These are phyloP conservation scores for Eurytoma californica DNA, from an alignment of 2,888 invertebrate genomes.

Conservation along the genomic window DNA sequence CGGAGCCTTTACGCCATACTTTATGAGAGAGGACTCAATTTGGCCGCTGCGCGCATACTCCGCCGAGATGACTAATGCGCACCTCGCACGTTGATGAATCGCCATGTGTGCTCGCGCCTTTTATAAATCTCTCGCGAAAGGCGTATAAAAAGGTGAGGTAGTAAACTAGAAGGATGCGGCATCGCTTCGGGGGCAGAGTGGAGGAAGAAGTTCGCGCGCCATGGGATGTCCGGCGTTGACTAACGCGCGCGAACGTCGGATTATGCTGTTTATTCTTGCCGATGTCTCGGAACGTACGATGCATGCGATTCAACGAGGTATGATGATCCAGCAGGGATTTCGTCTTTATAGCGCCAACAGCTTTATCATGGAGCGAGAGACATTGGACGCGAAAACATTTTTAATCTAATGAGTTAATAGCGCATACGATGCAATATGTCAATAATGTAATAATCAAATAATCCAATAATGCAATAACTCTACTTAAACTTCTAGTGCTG, in stretches of 20 bases:
- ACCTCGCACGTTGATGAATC: conserved; percentile 76
- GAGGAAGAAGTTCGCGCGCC: conserved; percentile 16
- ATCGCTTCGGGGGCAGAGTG: neutral
- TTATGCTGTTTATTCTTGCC: too few species aligned
- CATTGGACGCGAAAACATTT: too few species aligned
- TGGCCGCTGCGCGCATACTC: conserved; percentile 76
- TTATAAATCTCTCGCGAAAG: neutral
- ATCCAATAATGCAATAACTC: too few species aligned
- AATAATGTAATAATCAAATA: too few species aligned
- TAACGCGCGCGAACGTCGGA: conserved; percentile 60
- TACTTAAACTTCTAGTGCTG: too few species aligned
- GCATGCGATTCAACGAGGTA: too few species aligned
- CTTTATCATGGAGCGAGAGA: too few species aligned
- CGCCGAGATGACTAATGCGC: conserved; percentile 78
- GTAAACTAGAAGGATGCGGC: conserved; percentile 1
- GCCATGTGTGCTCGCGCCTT: conserved; percentile 54
- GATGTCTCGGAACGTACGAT: too few species aligned
- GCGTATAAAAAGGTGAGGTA: neutral
- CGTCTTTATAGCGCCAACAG: too few species aligned
- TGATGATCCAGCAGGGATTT: too few species aligned
- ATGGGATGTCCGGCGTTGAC: conserved; percentile 43
- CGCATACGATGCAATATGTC: too few species aligned
- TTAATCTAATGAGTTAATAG: too few species aligned
- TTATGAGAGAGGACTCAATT: conserved; percentile 76
- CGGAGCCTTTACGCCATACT: conserved; percentile 76